These are phyloP conservation scores for Baronia brevicornis DNA, from an alignment of 2,888 invertebrate genomes.

Conservation along the genomic window DNA sequence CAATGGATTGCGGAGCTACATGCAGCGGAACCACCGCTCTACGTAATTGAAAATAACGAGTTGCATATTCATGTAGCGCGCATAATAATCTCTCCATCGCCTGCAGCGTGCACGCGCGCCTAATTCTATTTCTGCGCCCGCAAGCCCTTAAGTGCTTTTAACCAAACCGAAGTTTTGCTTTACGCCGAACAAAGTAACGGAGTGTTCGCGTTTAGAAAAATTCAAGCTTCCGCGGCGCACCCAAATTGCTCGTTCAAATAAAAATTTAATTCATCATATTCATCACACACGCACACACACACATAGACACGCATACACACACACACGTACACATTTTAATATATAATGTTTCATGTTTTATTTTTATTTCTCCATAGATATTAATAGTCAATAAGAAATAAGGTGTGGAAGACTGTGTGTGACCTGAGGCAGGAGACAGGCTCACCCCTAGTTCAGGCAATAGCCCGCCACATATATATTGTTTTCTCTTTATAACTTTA, in stretches of 20 bases:
- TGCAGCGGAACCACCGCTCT: constrained; percentile 35
- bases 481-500: no score
- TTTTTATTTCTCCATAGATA: no score
- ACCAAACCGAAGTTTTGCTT: constrained; percentile 23
- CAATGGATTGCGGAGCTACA: constrained; percentile 16
- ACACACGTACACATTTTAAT: no score
- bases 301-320: no score
- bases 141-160: constrained; percentile 26
- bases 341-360: no score
- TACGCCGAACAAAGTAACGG: constrained; percentile 16
- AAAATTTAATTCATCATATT: no score
- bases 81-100: constrained; percentile 30
- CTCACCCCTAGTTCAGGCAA: no score
- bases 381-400: no score
- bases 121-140: constrained; percentile 31
- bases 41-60: constrained; percentile 61
- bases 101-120: constrained; percentile 27
- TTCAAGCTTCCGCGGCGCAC: constrained; percentile 5
- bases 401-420: no score
- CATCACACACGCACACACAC: no score
- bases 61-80: constrained; percentile 55
- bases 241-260: neutral
- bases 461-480: no score
- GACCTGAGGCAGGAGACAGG: no score
- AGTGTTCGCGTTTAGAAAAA: constrained; percentile 10